phyloP scores from a whole-genome alignment of 2,113 vertebrate species.

The Corapipo altera region DNA sequence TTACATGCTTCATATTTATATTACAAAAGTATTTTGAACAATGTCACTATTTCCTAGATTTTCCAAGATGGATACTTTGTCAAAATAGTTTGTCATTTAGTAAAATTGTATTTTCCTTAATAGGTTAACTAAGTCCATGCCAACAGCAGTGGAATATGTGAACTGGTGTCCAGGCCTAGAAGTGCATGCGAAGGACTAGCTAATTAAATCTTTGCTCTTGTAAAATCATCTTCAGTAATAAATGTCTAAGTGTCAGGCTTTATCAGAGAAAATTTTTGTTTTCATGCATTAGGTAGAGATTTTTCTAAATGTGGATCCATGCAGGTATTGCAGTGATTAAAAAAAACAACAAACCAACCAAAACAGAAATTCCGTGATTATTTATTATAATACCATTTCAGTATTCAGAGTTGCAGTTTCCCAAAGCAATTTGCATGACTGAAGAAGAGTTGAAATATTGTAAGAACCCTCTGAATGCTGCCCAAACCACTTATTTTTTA shows the following conservation, averaged over 20 bases:
- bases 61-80: not conserved
- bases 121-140: not conserved
- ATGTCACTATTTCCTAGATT: not conserved
- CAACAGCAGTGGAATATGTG: not conserved
- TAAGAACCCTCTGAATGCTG: not conserved
- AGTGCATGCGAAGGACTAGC: not conserved
- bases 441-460: not conserved
- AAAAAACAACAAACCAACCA: too few relatives aligned
- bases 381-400: not conserved
- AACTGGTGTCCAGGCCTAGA: not conserved
- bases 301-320: not conserved
- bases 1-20: not conserved
- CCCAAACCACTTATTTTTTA: not conserved
- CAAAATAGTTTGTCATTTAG: not conserved
- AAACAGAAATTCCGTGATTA: not conserved
- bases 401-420: not conserved
- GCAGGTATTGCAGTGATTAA: not conserved
- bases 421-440: not conserved
- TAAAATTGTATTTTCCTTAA: not conserved
- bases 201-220: not conserved
- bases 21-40: not conserved
- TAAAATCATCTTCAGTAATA: not conserved
- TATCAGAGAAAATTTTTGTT: not conserved
- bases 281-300: not conserved
- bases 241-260: not conserved